phyloP scores from a whole-genome alignment of 2,113 vertebrate species.

The Coryphaenoides rupestris region DNA sequence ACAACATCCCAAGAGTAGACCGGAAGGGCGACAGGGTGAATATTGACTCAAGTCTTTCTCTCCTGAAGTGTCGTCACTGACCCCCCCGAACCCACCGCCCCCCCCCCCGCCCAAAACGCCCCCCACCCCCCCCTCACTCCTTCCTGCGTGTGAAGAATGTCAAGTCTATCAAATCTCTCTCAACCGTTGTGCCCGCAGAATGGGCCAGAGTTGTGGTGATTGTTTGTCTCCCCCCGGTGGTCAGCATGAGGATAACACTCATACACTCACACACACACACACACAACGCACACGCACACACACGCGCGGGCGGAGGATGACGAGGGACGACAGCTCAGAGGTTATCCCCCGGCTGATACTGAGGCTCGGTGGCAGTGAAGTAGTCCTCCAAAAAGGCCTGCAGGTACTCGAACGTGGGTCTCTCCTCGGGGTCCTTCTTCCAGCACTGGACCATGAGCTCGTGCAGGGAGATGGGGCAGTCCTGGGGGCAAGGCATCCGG shows the following conservation, averaged over 20 bases:
- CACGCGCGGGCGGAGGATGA: conserved; percentile 2
- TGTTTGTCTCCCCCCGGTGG: conserved; percentile 55
- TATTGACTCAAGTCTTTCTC: too few species aligned
- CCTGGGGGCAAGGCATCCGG: conserved; percentile 97
- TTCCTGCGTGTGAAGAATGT: conserved; percentile 2
- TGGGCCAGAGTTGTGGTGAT: background rate
- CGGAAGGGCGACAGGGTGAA: too few species aligned
- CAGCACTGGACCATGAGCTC: conserved; percentile 99
- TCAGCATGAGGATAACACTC: conserved; percentile 26
- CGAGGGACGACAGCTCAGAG: conserved; percentile 76
- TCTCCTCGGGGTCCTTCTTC: conserved; percentile 98
- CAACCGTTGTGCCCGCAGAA: background rate
- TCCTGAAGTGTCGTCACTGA: too few species aligned
- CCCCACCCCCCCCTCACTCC: background rate
- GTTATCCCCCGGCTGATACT: conserved; percentile 98
- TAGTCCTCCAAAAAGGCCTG: conserved; percentile 99
- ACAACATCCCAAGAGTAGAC: too few species aligned
- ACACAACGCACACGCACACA: background rate
- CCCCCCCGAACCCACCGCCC: background rate
- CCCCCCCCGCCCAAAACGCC: background rate
- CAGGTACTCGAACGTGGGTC: conserved; percentile 97
- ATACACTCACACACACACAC: background rate
- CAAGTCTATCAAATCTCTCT: too few species aligned
- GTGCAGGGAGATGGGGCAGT: conserved; percentile 95
- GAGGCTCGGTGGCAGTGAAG: conserved; percentile 99